Evolutionary conservation across 2,113 vertebrate species (phyloP).

Genomic region (Daubentonia madagascariensis): DNA sequence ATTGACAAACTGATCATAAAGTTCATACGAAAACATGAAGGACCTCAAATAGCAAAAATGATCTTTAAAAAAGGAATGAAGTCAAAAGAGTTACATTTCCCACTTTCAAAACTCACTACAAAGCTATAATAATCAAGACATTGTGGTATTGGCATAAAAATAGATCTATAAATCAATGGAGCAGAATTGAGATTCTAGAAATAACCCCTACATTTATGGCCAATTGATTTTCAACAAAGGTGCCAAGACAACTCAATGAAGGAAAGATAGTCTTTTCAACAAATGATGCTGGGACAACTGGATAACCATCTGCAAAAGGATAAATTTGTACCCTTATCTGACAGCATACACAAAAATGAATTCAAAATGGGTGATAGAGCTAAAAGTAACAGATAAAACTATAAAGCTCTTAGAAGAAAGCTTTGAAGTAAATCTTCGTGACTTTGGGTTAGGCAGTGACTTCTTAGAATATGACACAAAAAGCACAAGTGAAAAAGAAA

Average conservation of each 20-base stretch:
- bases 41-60: background rate
- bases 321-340: background rate
- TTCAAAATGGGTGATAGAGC: background rate
- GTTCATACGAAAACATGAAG: background rate
- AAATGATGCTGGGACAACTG: background rate
- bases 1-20: background rate
- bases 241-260: background rate
- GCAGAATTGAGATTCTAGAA: background rate
- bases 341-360: background rate
- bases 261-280: background rate
- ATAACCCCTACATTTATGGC: background rate
- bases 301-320: background rate
- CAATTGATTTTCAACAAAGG: background rate
- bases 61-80: background rate
- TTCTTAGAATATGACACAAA: background rate
- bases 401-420: background rate
- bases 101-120: background rate
- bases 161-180: background rate
- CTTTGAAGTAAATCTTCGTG: background rate
- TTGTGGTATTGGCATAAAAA: background rate
- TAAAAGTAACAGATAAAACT: background rate
- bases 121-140: background rate
- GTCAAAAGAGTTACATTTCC: background rate
- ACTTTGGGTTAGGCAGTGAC: background rate
- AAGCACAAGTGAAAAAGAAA: background rate